Evolutionary conservation across 2,888 invertebrate species (phyloP), one percentile per base, ranked within the genome.

Genomic region (Agriopis aurantiaria): DNA sequence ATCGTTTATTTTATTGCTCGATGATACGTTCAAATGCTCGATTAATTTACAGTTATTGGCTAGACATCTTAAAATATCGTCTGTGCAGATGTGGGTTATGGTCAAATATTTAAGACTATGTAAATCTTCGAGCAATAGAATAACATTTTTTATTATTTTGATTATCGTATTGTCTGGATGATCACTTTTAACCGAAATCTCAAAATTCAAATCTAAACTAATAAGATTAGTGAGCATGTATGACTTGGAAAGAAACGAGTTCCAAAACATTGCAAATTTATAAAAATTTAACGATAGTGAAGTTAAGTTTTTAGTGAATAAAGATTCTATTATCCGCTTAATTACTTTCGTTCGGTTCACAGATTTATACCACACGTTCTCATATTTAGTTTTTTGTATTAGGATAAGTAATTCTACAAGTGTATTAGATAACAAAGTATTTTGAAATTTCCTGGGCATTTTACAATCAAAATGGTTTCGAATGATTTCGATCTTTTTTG

Each of bases 31-130:
- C 68, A 96, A 84, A 79, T 92, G 94, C 82, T 95, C 94, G 62
- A 96, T 84, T 65, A 91, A 84, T 56, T 90, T 91, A 84, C 96
- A 96, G 82, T 95, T 95, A 72, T 95, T 89, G 41, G 92, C 89
- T 7, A 96, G 86, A 60, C 96, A 95, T 78, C 94, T 92, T 59
- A 97, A 92, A 76, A 97, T 96, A 72, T 95, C 95, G 86, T 97
- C 96, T 0, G 96, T 97, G 78, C 97, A 96, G 80, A 97, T 97
- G 81, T 97, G 97, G 87, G 96, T 96, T 71, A 97, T 93, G 63
- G 95, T 95, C 53, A 97, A 92, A 61, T 95, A 95, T 75, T 95
- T 95, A 59, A 97, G 90, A 80, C 95, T 90, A 75, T 95, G 95
- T 91, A 97, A 95, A 72, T 92, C 88, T 71, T 93, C 91, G 43